Evolutionary conservation across 2,113 vertebrate genomes (phyloP).

Genomic region (Coregonus clupeaformis): DNA sequence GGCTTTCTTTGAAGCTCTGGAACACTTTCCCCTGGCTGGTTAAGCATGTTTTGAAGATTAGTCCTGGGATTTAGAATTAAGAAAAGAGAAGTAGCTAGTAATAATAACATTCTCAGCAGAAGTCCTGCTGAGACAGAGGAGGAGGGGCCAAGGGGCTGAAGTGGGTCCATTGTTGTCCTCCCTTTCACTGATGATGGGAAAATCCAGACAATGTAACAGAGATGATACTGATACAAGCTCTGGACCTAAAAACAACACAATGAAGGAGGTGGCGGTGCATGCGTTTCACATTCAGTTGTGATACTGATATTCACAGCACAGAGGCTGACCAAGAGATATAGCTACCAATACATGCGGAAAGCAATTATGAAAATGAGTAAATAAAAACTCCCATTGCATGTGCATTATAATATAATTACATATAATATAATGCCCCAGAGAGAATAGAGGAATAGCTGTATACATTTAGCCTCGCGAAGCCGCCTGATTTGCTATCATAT

Average conservation of each 20-base stretch:
- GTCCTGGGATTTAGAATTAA: constrained; percentile 37
- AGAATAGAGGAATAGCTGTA: too few relatives aligned
- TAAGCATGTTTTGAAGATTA: constrained; percentile 46
- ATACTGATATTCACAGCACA: too few relatives aligned
- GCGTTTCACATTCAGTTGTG: too few relatives aligned
- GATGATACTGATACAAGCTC: background rate
- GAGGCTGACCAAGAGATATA: too few relatives aligned
- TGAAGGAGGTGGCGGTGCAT: too few relatives aligned
- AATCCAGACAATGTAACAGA: constrained; percentile 6
- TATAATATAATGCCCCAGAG: too few relatives aligned
- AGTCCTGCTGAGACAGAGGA: constrained; percentile 12
- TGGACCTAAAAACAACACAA: background rate
- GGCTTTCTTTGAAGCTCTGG: constrained; percentile 24
- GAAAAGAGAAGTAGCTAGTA: constrained; percentile 26
- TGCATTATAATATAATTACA: too few relatives aligned
- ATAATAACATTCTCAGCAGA: constrained; percentile 32
- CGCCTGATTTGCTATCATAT: too few relatives aligned
- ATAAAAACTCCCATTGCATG: too few relatives aligned
- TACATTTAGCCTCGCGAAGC: too few relatives aligned
- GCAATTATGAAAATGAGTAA: too few relatives aligned
- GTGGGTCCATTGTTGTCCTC: background rate
- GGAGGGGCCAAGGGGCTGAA: constrained; percentile 1
- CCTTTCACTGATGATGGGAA: constrained; percentile 5
- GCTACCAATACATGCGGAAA: too few relatives aligned
- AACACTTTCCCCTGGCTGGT: constrained; percentile 19